Base-by-base conservation (phyloP, 2,888 invertebrate species). In the Diaprepes abbreviatus region DNA sequence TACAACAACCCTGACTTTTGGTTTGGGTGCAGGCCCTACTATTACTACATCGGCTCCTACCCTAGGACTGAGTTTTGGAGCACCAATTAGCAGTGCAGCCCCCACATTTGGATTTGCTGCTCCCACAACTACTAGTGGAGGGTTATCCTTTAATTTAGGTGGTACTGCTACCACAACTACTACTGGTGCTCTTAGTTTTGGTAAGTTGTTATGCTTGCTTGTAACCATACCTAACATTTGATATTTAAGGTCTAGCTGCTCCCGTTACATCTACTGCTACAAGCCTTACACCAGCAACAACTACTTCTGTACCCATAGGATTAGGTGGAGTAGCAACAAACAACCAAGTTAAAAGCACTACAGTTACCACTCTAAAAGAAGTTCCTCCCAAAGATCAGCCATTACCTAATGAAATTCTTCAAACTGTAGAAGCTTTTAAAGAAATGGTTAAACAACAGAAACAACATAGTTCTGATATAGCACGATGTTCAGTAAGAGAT, bases 401-500 rank as follows among this genome's bases (percentile, higher is more conserved):
- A 48, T 84, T 96, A 66, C 95, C 95, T 0, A 92, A 92, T 77
- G 93, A 93, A 84, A 89, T 96, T 57, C 85, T 88, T 19, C 90
- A 91, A 74, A 90, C 92, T 0, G 92, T 96, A 21, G 93, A 95
- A 66, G 86, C 88, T 1, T 92, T 96, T 79, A 94, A 95, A 86
- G 89, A 89, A 66, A 92, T 93, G 82, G 92, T 96, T 0, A 95
- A 95, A 85, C 91, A 92, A 66, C 95, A 96, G 81, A 96, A 96
- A 83, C 86, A 88, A 0, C 86, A 7, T 31, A 77, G 78, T 73
- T 77, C 78, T 0, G 78, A 78, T 48, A 77, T 78, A 36, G 70
- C 77, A 3, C 62, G 73, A n/a, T 83, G 89, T 76, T 90, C 90
- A 0, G 86, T 88, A 0, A 88, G 89, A 76, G 88, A 90, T 7